phyloP scores from a whole-genome alignment of 1,140 invertebrate genomes.

The Drosophila teissieri region DNA sequence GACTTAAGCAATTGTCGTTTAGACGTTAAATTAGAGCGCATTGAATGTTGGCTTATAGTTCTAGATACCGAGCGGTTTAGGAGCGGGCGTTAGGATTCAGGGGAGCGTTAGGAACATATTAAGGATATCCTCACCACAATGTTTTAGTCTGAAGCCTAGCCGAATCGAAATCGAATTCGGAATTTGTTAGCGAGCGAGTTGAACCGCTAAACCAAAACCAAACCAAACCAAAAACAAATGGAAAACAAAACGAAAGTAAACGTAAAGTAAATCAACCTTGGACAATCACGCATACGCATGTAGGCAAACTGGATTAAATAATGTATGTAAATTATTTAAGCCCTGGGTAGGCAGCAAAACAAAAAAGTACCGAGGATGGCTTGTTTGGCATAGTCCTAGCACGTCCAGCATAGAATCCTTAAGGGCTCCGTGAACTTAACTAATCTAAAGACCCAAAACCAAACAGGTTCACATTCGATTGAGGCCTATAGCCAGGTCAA shows the following conservation, averaged over 20 bases:
- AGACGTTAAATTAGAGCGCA: slow-evolving; percentile 84
- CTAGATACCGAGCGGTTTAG: slow-evolving; percentile 45
- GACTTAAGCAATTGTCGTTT: slow-evolving; percentile 84
- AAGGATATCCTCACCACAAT: slow-evolving; percentile 48
- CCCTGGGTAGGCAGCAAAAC: slow-evolving; percentile 33
- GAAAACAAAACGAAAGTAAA: slow-evolving; percentile 28
- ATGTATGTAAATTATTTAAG: slow-evolving; percentile 55
- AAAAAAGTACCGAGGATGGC: slow-evolving; percentile 15
- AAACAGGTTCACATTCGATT: slow-evolving; percentile 26
- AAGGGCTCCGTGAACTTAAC: slow-evolving; percentile 44
- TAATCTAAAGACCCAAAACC: slow-evolving; percentile 15
- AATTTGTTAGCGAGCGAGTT: slow-evolving; percentile 33
- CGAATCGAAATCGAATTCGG: slow-evolving; percentile 27
- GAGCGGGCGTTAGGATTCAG: slow-evolving; percentile 5
- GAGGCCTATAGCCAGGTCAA: slow-evolving; percentile 44
- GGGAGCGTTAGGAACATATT: slow-evolving; percentile 32
- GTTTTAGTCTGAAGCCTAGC: slow-evolving; percentile 66
- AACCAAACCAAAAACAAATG: slow-evolving; percentile 14
- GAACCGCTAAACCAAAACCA: slow-evolving; percentile 32
- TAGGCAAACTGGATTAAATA: slow-evolving; percentile 53
- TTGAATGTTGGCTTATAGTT: slow-evolving; percentile 82
- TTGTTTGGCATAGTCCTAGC: slow-evolving; percentile 57
- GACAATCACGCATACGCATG: slow-evolving; percentile 78
- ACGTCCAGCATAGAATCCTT: slow-evolving; percentile 44
- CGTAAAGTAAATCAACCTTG: slow-evolving; percentile 61